phyloP scores from a whole-genome alignment of 2,888 invertebrate genomes.

The Hypsopygia costalis region DNA sequence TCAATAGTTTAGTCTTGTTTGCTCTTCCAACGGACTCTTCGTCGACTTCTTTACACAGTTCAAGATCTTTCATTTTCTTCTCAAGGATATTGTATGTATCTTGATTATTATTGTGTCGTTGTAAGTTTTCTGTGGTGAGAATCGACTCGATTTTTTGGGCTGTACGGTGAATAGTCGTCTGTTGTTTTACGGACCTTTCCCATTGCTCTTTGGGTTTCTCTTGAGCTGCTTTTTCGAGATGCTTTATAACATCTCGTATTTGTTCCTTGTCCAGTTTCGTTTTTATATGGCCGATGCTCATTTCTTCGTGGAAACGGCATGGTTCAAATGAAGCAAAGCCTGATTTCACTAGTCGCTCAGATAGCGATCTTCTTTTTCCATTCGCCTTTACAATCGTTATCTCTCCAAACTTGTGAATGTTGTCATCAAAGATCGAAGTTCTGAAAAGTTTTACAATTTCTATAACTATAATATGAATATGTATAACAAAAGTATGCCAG shows the following conservation, averaged over 20 bases:
- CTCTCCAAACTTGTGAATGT: conserved; percentile 62
- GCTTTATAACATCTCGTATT: conserved; percentile 30
- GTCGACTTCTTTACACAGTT: conserved; percentile 46
- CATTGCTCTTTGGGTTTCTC: conserved; percentile 21
- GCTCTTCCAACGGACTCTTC: conserved; percentile 43
- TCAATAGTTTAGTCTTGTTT: conserved; percentile 11
- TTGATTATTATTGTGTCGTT: conserved; percentile 20
- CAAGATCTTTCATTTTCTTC: conserved; percentile 42
- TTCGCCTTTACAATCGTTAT: conserved; percentile 32
- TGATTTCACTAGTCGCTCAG: conserved; percentile 31
- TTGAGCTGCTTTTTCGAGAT: conserved; percentile 31
- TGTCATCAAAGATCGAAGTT: conserved; percentile 55
- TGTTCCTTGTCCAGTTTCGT: conserved; percentile 32
- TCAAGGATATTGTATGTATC: conserved; percentile 13
- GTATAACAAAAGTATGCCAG: too few relatives aligned
- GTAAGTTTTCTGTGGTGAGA: conserved; percentile 29
- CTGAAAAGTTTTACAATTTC: conserved; percentile 24
- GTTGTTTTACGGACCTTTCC: conserved; percentile 30
- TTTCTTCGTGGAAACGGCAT: conserved; percentile 35
- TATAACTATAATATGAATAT: too few relatives aligned
- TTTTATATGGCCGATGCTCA: conserved; percentile 35
- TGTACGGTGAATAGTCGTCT: conserved; percentile 32
- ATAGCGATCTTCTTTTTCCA: conserved; percentile 29
- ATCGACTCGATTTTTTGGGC: conserved; percentile 27
- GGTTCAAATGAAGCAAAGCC: conserved; percentile 37